Evolutionary conservation across 2,113 vertebrate species (phyloP).

Genomic region (Dipodomys stephensi): DNA sequence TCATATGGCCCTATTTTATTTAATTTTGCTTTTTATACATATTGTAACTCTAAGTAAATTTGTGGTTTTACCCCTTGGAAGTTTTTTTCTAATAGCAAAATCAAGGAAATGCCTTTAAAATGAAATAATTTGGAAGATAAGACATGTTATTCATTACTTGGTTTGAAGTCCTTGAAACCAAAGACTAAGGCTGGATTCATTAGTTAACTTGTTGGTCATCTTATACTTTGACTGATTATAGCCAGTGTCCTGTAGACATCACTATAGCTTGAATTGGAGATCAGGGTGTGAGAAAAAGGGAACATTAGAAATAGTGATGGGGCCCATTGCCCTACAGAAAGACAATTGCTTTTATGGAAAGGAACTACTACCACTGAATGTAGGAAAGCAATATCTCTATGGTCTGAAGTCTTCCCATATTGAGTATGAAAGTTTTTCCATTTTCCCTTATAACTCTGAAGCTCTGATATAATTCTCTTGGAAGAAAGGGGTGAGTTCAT

Average conservation of each 20-base stretch:
- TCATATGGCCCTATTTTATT: background rate
- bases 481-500: background rate
- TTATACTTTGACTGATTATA: background rate
- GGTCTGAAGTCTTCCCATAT: background rate
- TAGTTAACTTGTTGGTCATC: background rate
- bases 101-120: background rate
- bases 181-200: background rate
- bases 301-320: background rate
- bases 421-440: background rate
- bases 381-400: background rate
- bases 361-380: background rate
- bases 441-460: background rate
- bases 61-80: background rate
- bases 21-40: background rate
- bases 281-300: background rate
- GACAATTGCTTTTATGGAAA: background rate
- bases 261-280: background rate
- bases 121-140: background rate
- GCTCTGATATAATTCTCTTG: background rate
- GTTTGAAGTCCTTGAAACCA: conserved; percentile 3
- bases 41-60: background rate
- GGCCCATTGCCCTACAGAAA: background rate
- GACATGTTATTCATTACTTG: background rate
- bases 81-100: background rate
- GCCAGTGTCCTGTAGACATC: background rate